phyloP scores from a whole-genome alignment of 2,113 vertebrate genomes.

The Notarius quadriscutis region DNA sequence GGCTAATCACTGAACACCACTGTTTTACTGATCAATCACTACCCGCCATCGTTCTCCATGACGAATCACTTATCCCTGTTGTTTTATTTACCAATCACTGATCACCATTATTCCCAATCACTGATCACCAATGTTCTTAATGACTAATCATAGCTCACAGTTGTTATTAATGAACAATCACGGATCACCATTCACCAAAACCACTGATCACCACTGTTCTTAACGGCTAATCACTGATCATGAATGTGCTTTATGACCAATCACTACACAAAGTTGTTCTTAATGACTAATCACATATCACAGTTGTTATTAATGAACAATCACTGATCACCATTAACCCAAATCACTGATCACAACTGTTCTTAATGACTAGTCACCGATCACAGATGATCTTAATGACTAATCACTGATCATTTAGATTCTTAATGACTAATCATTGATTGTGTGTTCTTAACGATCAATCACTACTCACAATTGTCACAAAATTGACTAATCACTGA shows the following conservation, averaged over 20 bases:
- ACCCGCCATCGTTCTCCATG: not conserved
- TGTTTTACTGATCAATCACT: not conserved
- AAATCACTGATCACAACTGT: not conserved
- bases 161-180: not conserved
- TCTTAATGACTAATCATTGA: not conserved
- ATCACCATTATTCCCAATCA: not conserved
- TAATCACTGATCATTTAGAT: not conserved
- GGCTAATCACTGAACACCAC: not conserved
- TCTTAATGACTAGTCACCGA: not conserved
- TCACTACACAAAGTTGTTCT: not conserved
- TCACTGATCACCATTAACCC: not conserved
- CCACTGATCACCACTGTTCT: not conserved
- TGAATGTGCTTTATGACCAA: not conserved
- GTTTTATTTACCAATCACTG: not conserved
- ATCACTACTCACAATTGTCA: not conserved
- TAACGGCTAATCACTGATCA: not conserved
- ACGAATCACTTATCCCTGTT: not conserved
- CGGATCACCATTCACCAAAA: not conserved
- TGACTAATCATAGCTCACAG: not conserved
- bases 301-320: not conserved
- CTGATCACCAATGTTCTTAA: not conserved
- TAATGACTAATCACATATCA: not conserved
- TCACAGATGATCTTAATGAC: not conserved
- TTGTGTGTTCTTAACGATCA: not conserved
- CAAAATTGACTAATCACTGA: not conserved